Evolutionary conservation across 2,888 invertebrate species (phyloP).

Genomic region (Eristalinus aeneus): DNA sequence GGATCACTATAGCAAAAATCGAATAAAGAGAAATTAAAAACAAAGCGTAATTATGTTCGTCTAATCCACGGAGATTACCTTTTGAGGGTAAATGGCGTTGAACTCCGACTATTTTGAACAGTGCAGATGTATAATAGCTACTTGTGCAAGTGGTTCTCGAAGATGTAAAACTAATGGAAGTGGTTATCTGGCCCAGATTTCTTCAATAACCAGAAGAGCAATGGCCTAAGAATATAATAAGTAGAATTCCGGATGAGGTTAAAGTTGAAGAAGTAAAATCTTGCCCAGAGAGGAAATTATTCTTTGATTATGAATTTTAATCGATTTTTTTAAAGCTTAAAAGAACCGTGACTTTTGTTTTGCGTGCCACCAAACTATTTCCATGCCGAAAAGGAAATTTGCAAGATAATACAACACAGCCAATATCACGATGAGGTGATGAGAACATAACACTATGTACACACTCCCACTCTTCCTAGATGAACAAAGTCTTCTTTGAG

Average conservation of each 20-base stretch:
- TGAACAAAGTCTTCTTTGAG: slow-evolving; percentile 11
- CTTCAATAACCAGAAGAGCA: slow-evolving; percentile 3
- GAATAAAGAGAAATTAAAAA: too few relatives aligned
- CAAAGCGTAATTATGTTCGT: too few relatives aligned
- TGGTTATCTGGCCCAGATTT: slow-evolving; percentile 49
- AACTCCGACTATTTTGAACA: slow-evolving; percentile 70
- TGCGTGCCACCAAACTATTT: neutral
- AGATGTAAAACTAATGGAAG: slow-evolving; percentile 20
- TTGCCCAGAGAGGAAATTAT: neutral
- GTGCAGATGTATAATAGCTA: slow-evolving; percentile 72
- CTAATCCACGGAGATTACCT: too few relatives aligned
- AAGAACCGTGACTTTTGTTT: slow-evolving; percentile 11
- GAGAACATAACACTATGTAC: slow-evolving; percentile 11
- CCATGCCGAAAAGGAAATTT: slow-evolving; percentile 15
- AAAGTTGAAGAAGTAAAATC: slow-evolving; percentile 41
- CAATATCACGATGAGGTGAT: slow-evolving; percentile 1
- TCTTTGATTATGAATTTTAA: slow-evolving; percentile 17
- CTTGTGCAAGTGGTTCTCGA: slow-evolving; percentile 46
- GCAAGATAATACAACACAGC: slow-evolving; percentile 8
- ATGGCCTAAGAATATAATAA: slow-evolving; percentile 15
- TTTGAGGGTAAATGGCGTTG: too few relatives aligned
- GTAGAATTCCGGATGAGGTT: neutral
- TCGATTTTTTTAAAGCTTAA: slow-evolving; percentile 42
- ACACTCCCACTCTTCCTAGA: slow-evolving; percentile 12
- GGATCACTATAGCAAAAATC: too few relatives aligned